phyloP scores from a whole-genome alignment of 2,113 vertebrate genomes.

The Pontoporia blainvillei region DNA sequence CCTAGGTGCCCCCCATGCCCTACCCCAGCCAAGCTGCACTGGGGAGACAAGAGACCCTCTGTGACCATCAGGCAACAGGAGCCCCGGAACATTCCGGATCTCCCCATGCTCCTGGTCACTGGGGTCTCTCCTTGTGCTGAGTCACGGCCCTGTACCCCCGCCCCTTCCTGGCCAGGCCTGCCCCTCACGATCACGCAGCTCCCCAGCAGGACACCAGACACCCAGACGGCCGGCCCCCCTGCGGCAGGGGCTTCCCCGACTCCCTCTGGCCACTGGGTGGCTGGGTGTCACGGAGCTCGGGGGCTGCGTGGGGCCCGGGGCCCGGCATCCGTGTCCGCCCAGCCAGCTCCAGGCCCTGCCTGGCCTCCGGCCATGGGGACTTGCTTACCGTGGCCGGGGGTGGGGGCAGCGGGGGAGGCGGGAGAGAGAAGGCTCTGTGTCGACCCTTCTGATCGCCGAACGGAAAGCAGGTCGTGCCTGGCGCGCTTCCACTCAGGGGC shows the following conservation, averaged over 20 bases:
- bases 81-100: not conserved
- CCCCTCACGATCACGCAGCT: not conserved
- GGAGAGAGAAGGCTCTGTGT: not conserved
- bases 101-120: not conserved
- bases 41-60: not conserved
- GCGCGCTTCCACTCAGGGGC: not conserved
- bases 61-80: not conserved
- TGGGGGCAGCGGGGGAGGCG: not conserved
- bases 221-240: not conserved
- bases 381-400: too few species aligned
- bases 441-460: not conserved
- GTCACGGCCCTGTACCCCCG: too few species aligned
- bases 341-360: not conserved
- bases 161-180: not conserved
- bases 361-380: too few species aligned
- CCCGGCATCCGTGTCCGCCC: not conserved
- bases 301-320: too few species aligned
- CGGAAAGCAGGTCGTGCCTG: rapidly evolving
- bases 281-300: not conserved
- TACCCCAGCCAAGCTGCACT: not conserved
- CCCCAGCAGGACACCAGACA: too few species aligned
- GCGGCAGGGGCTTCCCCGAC: not conserved
- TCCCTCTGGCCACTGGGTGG: not conserved
- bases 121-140: not conserved
- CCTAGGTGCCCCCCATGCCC: not conserved